phyloP scores from a whole-genome alignment of 2,113 vertebrate genomes.

The Acanthochromis polyacanthus region DNA sequence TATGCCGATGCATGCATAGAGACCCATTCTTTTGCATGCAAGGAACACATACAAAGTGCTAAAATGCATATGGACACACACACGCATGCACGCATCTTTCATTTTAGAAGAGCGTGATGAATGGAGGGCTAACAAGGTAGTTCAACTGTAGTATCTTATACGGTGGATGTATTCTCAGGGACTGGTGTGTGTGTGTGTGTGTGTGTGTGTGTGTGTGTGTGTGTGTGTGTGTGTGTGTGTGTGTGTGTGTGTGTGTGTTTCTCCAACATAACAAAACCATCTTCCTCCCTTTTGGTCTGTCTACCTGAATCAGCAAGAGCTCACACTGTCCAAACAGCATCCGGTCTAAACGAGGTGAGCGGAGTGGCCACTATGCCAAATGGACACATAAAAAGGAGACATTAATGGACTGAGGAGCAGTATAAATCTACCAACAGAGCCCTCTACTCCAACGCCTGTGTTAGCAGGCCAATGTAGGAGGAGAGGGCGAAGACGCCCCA shows the following conservation, averaged over 20 bases:
- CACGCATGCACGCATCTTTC: background rate
- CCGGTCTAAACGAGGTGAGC: constrained; percentile 59
- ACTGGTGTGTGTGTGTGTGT: background rate
- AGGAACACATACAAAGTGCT: constrained; percentile 6
- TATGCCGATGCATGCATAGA: background rate
- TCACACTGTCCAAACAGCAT: constrained; percentile 53
- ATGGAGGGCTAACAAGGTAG: background rate
- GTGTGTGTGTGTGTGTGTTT: background rate
- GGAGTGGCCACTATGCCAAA: constrained; percentile 72
- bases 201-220: background rate
- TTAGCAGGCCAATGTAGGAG: constrained; percentile 29
- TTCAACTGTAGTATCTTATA: background rate
- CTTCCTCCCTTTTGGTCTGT: background rate
- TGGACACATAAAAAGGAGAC: constrained; percentile 75
- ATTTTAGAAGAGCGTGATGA: background rate
- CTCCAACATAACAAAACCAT: background rate
- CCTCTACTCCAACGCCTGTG: constrained; percentile 35
- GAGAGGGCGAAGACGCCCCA: constrained; percentile 50
- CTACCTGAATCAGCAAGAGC: constrained; percentile 52
- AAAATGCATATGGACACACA: background rate
- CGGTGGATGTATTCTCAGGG: background rate
- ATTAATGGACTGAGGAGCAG: constrained; percentile 75
- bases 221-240: too few species aligned
- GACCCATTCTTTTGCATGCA: constrained; percentile 8
- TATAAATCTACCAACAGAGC: constrained; percentile 67